Evolutionary conservation across 1,140 invertebrate species (phyloP).

Genomic region (Helicoverpa armigera): DNA sequence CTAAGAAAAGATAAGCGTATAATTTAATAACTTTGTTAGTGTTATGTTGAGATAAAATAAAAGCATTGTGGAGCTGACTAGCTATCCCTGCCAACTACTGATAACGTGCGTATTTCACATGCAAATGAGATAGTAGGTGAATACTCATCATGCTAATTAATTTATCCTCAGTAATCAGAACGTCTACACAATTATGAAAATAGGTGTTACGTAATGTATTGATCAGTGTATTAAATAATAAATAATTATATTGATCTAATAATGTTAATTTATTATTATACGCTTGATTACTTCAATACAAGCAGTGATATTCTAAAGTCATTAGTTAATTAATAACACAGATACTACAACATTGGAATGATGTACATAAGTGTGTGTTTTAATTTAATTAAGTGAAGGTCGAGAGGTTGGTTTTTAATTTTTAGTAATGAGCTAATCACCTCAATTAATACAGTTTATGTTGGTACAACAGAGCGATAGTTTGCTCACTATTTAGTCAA

Average conservation of each 20-base stretch:
- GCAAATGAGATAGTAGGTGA: slow-evolving; percentile 27
- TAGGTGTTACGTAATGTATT: slow-evolving; percentile 5
- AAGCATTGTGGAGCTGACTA: slow-evolving; percentile 3
- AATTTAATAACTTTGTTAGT: slow-evolving; percentile 32
- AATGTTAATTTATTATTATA: slow-evolving; percentile 1
- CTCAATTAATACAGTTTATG: not conserved
- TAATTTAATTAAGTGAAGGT: no score
- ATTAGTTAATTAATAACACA: not conserved
- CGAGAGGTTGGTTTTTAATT: no score
- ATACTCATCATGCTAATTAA: slow-evolving; percentile 25
- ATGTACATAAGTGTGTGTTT: no score
- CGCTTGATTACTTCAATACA: slow-evolving; percentile 1
- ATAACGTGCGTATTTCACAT: slow-evolving; percentile 4
- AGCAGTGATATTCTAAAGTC: not conserved
- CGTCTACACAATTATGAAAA: slow-evolving; percentile 25
- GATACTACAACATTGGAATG: no score
- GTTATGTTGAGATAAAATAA: slow-evolving; percentile 23
- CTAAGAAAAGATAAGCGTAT: slow-evolving; percentile 37
- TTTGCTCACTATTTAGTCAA: no score
- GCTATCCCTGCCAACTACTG: slow-evolving; percentile 11
- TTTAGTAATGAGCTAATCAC: no score
- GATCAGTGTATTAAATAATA: not conserved
- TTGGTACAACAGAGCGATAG: not conserved
- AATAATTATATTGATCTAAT: not conserved
- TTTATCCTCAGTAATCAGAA: slow-evolving; percentile 24